Base-by-base conservation (phyloP, 2,113 vertebrate species). In the Jaculus jaculus region DNA sequence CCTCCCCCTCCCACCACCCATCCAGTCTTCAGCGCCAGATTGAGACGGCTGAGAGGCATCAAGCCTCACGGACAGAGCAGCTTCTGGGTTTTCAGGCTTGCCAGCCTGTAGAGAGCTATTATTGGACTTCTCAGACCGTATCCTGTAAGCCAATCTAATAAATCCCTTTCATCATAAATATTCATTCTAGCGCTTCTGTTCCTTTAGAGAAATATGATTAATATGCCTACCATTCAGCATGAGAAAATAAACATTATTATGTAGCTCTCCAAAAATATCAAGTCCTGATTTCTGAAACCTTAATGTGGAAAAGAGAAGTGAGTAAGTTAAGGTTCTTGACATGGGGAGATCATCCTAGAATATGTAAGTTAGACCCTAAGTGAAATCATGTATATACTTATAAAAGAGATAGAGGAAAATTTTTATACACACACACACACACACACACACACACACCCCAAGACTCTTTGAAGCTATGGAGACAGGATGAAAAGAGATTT, bases 221-320 rank as follows among this genome's bases (percentile, higher is more conserved):
- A 12, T 84, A n/a, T 77, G 5, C 26, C 26, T 72, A 63, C 42
- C 15, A 68, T 37, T 85, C 32, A 65, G 21, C 4, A 72, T 82
- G 54, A 74, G 47, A 92, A 74, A 63, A 86, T 60, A 51, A 91
- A 65, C 28, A 37, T 60, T 51, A 34, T 17, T 75, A 3, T 17
- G 32, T 66, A 86, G 10, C 47, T 15, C 6, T 34, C 30, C 39
- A 79, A 86, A 85, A 34, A 37, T 81, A 87, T 2, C 28, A 93
- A 32, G 42, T 65, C 32, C 26, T 51, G 39, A 81, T 85, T 47
- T 21, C 54, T 83, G n/a, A 83, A 91, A 17, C 10, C 1, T 83
- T 83, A 34, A 80, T 74, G 83, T 94, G 54, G 80, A 71, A 71
- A 82, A 91, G 78, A 65, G 30, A 23, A 69, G 18, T 60, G 60